Conservation (phyloP, 2,113 vertebrate species). For the Conger conger region DNA sequence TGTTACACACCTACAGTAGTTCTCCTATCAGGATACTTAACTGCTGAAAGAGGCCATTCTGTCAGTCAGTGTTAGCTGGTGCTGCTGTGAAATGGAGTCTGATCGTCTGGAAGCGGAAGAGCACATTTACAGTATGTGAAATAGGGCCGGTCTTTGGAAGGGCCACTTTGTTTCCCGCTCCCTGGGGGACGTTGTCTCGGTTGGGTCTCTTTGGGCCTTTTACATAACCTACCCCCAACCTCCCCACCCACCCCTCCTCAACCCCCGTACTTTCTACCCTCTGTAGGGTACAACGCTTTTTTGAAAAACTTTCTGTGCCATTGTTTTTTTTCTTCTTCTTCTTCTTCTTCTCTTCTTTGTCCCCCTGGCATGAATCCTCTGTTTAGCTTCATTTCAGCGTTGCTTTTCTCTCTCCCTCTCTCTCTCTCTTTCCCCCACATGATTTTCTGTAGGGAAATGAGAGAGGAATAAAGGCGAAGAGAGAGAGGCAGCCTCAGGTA, state of each 20-base stretch:
- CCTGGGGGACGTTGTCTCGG: background rate
- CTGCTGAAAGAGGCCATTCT: slow-evolving; percentile 48
- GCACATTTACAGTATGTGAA: slow-evolving; percentile 10
- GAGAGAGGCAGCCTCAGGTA: slow-evolving; percentile 65
- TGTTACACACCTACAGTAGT: slow-evolving; percentile 56
- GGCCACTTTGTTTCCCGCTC: background rate
- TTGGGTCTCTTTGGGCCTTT: background rate
- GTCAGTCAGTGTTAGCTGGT: background rate
- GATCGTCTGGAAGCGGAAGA: background rate
- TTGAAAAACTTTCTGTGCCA: slow-evolving; percentile 17
- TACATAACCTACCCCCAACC: background rate
- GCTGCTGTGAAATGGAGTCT: background rate
- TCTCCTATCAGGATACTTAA: slow-evolving; percentile 62
- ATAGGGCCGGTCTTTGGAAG: background rate
- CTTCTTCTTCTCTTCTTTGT: background rate
- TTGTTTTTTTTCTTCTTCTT: slow-evolving; percentile 11
- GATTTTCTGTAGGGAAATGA: slow-evolving; percentile 48
- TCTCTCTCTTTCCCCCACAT: background rate
- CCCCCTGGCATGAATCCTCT: background rate
- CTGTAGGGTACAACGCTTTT: background rate
- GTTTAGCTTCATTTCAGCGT: slow-evolving; percentile 17
- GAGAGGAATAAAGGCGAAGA: slow-evolving; percentile 42
- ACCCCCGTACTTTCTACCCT: slow-evolving; percentile 1
- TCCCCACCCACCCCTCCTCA: background rate
- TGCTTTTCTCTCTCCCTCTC: background rate